phyloP scores from a whole-genome alignment of 2,797 vertebrate species.

The Dipus sagitta region DNA sequence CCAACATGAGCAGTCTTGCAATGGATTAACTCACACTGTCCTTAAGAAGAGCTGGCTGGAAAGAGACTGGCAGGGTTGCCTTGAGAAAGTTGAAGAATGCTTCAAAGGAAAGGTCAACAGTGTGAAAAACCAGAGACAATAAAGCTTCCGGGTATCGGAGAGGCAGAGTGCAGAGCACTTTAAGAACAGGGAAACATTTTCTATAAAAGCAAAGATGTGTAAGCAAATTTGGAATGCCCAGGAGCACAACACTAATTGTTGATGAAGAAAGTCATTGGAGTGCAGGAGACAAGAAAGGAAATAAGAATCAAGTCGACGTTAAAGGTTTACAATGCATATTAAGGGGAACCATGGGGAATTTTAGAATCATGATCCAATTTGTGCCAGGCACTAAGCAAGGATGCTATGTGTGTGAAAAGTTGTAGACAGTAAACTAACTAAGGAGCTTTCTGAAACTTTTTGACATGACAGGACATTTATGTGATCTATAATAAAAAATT shows the following conservation, averaged over 20 bases:
- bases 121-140: not conserved
- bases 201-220: not conserved
- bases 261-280: not conserved
- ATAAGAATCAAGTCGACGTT: not conserved
- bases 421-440: not conserved
- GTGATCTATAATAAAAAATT: not conserved
- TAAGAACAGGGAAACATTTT: not conserved
- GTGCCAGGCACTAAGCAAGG: not conserved
- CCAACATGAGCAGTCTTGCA: not conserved
- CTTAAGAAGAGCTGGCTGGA: not conserved
- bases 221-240: not conserved
- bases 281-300: not conserved
- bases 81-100: not conserved
- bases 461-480: not conserved
- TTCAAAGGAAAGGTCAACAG: conserved; percentile 6
- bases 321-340: not conserved
- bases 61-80: not conserved
- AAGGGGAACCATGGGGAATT: not conserved
- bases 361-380: not conserved
- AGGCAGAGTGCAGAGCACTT: not conserved
- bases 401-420: not conserved
- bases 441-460: conserved; percentile 12
- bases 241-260: not conserved
- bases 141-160: not conserved
- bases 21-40: not conserved